phyloP scores from a whole-genome alignment of 2,113 vertebrate species.

The Syrmaticus mikado region DNA sequence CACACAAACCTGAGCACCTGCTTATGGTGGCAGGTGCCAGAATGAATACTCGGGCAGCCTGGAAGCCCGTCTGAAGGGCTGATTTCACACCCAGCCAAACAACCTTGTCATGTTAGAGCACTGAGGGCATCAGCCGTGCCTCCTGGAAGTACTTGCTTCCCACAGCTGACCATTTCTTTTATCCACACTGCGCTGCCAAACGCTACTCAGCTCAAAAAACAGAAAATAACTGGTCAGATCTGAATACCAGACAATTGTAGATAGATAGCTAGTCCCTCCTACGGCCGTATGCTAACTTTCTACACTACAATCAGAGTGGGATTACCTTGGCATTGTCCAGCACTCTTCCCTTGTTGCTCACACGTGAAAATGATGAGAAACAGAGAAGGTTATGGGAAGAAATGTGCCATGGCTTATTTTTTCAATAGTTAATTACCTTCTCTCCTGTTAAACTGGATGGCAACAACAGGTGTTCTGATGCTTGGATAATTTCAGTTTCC shows the following conservation, averaged over 20 bases:
- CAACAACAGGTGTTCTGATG: not conserved
- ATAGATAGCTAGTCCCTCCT: not conserved
- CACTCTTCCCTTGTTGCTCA: not conserved
- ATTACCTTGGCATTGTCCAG: not conserved
- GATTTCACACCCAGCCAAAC: not conserved
- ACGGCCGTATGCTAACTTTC: not conserved
- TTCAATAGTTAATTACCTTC: not conserved
- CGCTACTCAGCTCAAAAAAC: not conserved
- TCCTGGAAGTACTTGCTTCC: not conserved
- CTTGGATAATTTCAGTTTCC: not conserved
- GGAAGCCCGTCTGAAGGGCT: not conserved
- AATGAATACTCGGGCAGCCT: constrained; percentile 27
- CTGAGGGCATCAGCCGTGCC: not conserved
- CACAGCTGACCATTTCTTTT: not conserved
- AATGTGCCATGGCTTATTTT: not conserved
- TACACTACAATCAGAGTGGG: not conserved
- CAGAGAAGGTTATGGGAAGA: not conserved
- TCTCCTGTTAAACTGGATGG: not conserved
- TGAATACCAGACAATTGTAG: not conserved
- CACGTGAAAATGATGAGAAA: not conserved
- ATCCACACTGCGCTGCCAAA: not conserved
- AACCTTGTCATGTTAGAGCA: not conserved
- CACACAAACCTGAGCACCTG: constrained; percentile 37
- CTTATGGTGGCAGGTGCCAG: constrained; percentile 15
- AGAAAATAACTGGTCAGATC: not conserved